Conservation (phyloP, 1,140 invertebrate genomes). For the Heliconius melpomene region DNA sequence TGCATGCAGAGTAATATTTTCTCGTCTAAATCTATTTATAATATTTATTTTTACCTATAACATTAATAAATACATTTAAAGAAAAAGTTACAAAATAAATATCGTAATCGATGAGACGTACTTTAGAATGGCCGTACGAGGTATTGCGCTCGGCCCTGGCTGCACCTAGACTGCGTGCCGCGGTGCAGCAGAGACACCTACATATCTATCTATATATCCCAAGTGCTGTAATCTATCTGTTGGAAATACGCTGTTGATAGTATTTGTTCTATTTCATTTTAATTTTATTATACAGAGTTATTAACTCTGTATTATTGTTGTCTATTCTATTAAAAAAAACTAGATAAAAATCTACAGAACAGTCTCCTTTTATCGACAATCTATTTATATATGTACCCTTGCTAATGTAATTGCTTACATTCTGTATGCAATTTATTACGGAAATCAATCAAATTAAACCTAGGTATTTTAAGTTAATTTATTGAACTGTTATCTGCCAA, state of each 20-base stretch:
- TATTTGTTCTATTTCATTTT: too few species aligned
- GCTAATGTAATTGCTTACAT: not conserved
- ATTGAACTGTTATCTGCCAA: not conserved
- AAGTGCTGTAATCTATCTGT: not conserved
- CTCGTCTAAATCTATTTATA: too few species aligned
- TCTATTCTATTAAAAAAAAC: not conserved
- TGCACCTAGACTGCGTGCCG: slow-evolving; percentile 2
- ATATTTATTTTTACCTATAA: not conserved
- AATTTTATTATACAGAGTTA: too few species aligned
- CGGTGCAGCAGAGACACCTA: not conserved
- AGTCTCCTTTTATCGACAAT: not conserved
- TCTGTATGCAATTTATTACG: not conserved
- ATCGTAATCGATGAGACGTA: not conserved
- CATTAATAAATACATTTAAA: not conserved
- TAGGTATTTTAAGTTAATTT: not conserved
- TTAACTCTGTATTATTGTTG: not conserved
- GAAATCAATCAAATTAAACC: not conserved
- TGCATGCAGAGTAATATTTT: not conserved
- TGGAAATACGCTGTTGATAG: not conserved
- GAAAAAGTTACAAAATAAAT: not conserved
- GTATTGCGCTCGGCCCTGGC: slow-evolving; percentile 2
- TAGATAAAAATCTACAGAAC: not conserved
- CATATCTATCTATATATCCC: not conserved
- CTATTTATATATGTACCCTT: not conserved
- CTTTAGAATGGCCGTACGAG: not conserved